phyloP scores from a whole-genome alignment of 2,113 vertebrate species.

The Cynopterus brachyotis region DNA sequence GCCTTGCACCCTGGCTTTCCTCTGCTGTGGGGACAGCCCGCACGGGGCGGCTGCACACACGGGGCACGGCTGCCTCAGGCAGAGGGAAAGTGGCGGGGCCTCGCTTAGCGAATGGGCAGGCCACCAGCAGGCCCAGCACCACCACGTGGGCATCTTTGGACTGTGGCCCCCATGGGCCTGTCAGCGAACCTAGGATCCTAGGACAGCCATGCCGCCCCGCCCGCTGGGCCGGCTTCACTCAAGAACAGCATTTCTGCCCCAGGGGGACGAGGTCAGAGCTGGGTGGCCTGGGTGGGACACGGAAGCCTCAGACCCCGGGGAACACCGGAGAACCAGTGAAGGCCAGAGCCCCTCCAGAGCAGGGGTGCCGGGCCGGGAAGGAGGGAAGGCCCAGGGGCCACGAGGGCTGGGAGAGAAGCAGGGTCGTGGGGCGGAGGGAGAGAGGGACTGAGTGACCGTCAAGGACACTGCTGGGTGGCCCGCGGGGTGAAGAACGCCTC shows the following conservation, averaged over 20 bases:
- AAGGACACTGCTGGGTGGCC: background rate
- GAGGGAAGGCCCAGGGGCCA: background rate
- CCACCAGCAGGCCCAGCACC: background rate
- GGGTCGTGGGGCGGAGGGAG: background rate
- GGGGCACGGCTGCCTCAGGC: background rate
- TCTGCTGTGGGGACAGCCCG: too few relatives aligned
- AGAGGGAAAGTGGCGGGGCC: background rate
- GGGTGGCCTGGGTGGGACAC: accelerated
- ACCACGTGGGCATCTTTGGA: background rate
- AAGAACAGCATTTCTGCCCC: background rate
- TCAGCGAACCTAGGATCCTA: background rate
- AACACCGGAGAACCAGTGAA: accelerated
- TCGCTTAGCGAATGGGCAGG: accelerated
- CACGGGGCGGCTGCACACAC: accelerated
- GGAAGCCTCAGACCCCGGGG: background rate
- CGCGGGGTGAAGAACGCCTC: accelerated
- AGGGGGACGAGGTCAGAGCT: background rate
- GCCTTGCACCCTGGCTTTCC: background rate
- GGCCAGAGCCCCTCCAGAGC: background rate
- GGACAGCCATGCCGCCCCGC: background rate
- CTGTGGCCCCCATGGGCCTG: background rate
- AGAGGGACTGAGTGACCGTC: accelerated
- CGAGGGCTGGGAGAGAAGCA: background rate
- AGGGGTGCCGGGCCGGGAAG: accelerated
- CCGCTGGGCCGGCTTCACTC: background rate